A percentile compares a stretch with the other conserved stretches of the same genome.
These are phyloP conservation scores for Trichogramma dendrolimi DNA, from an alignment of 2,888 invertebrate genomes.

Conservation along the genomic window DNA sequence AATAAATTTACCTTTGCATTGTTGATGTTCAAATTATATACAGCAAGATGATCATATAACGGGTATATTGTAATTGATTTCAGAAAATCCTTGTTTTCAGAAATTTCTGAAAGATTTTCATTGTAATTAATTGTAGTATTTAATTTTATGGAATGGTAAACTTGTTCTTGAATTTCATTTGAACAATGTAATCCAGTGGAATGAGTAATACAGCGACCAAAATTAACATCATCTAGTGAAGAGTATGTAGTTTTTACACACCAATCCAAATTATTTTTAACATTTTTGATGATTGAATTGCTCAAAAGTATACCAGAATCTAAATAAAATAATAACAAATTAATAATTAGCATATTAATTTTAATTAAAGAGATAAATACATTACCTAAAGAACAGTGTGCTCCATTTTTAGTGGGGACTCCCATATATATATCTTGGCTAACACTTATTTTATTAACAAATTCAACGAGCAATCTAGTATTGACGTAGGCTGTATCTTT, in stretches of 20 bases:
- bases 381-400: slow-evolving; percentile 67
- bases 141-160: slow-evolving; percentile 37
- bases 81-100: slow-evolving; percentile 53
- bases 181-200: slow-evolving; percentile 64
- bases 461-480: slow-evolving; percentile 67
- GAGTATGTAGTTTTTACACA: slow-evolving; percentile 83
- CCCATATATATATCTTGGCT: slow-evolving; percentile 84
- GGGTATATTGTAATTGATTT: slow-evolving; percentile 65
- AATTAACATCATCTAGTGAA: slow-evolving; percentile 76
- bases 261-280: slow-evolving; percentile 79
- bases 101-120: slow-evolving; percentile 49
- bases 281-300: slow-evolving; percentile 75
- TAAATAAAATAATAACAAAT: slow-evolving; percentile 44
- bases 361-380: slow-evolving; percentile 10
- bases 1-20: slow-evolving; percentile 60
- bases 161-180: slow-evolving; percentile 55
- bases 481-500: slow-evolving; percentile 83
- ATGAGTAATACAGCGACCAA: slow-evolving; percentile 81
- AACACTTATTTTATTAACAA: slow-evolving; percentile 76
- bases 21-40: slow-evolving; percentile 70
- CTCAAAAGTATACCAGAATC: slow-evolving; percentile 86
- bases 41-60: slow-evolving; percentile 59
- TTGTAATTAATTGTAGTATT: slow-evolving; percentile 47
- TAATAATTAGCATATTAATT: slow-evolving; percentile 19
- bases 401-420: slow-evolving; percentile 58